Percentiles rank a stretch among this genome's conserved stretches.
Evolutionary conservation across 2,113 vertebrate genomes (phyloP).

Genomic region (Synodontis membranacea): DNA sequence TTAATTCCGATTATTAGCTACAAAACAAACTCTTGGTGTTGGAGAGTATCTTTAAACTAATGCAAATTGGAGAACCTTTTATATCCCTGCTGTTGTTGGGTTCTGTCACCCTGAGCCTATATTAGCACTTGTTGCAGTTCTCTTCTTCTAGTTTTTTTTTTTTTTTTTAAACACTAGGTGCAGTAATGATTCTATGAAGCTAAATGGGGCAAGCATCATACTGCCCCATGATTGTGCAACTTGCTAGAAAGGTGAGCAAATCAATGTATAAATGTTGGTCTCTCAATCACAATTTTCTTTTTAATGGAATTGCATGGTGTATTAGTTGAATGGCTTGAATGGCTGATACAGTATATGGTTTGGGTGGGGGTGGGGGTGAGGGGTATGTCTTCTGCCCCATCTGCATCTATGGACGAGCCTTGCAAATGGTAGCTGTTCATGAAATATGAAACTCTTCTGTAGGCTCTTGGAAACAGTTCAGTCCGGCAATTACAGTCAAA

Average conservation of each 20-base stretch:
- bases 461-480: not conserved
- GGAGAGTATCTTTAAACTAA: not conserved
- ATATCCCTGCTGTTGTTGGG: not conserved
- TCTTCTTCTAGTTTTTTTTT: too few species aligned
- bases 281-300: not conserved
- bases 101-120: not conserved
- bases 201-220: not conserved
- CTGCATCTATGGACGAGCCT: not conserved
- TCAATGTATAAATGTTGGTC: not conserved
- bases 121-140: not conserved
- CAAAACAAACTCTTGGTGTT: too few species aligned
- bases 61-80: not conserved
- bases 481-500: not conserved
- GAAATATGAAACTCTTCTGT: conserved; percentile 10
- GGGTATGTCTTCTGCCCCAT: not conserved
- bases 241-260: not conserved
- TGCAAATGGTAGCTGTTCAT: conserved; percentile 5
- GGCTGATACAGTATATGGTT: not conserved
- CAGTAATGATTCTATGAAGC: not conserved
- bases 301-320: not conserved
- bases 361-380: too few species aligned
- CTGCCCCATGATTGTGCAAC: not conserved
- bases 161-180: not conserved
- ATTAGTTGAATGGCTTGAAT: not conserved
- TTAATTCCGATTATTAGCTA: not conserved